Evolutionary conservation across 2,113 vertebrate species (phyloP), one percentile per base, ranked within the genome.

Genomic region (Sprattus sprattus): DNA sequence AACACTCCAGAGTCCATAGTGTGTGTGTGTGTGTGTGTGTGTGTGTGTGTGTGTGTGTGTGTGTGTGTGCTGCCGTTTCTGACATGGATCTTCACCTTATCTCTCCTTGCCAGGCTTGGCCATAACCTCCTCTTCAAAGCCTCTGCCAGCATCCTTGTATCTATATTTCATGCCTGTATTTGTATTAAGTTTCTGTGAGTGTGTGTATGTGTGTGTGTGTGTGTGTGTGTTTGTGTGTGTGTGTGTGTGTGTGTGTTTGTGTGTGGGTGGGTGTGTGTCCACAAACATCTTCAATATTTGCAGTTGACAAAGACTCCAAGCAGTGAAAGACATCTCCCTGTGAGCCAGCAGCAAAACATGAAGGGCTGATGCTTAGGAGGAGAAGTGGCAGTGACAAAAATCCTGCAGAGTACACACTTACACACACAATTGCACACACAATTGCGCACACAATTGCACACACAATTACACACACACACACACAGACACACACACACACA

Each of bases 261-360:
- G 54, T 57, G 54, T 57, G 54, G 5, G 54, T 57, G 9, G 13
- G 46, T 57, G 54, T 60, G 18, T 60, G 15, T 22, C 67, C 50
- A 88, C 87, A 92, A 92, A 71, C 91, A 92, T 92, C 91, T 93
- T 93, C 91, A 92, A 92, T 91, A 91, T 92, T 91, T 91, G 90
- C 92, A 95, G 93, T 94, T 95, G 93, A 94, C 95, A 94, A 47
- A 90, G 90, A 94, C 92, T 92, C 91, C 94, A 92, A 93, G 86
- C 75, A 87, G 86, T 83, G 45, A 46, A 88, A 88, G 93, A 71
- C n/a, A 32, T 28, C 10, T 67, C 25, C 13, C 82, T 82, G 78
- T n/a, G 45, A 75, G 39, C 64, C 64, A 71, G 64, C 60, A 64
- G n/a, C 60, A 64, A 25, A 64, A n/a, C 8, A 71, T 71, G 64